These are phyloP conservation scores for Donacobius atricapilla DNA, from an alignment of 2,113 vertebrate species.

Conservation along the genomic window DNA sequence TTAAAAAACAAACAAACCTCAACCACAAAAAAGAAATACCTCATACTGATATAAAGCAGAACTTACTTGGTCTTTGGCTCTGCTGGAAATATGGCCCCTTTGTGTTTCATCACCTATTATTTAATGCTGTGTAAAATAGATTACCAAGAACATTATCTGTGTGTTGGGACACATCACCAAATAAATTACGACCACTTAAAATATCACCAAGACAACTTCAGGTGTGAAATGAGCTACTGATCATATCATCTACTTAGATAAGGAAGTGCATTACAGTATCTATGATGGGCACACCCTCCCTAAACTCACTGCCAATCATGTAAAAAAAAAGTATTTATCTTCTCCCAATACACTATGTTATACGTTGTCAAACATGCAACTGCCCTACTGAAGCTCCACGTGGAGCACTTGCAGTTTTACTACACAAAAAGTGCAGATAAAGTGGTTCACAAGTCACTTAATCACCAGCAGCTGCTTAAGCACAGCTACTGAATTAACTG, in stretches of 20 bases:
- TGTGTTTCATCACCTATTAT: not conserved
- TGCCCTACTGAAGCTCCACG: not conserved
- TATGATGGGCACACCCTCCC: not conserved
- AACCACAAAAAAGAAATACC: not conserved
- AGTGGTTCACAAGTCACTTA: not conserved
- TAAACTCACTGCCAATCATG: not conserved
- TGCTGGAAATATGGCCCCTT: not conserved
- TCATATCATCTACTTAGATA: not conserved
- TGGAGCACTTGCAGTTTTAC: not conserved
- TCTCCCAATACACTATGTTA: not conserved
- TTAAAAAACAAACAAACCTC: not conserved
- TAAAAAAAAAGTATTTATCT: not conserved
- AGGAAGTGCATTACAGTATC: not conserved
- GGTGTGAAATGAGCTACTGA: not conserved
- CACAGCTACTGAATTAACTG: not conserved
- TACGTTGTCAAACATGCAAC: accelerated
- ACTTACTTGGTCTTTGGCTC: not conserved
- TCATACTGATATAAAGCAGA: not conserved
- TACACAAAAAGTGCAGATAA: not conserved
- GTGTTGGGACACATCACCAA: not conserved
- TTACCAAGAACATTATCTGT: not conserved
- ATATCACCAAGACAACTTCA: not conserved
- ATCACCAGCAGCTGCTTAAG: not conserved
- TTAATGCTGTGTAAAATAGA: not conserved
- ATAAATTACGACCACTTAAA: not conserved